Conservation (phyloP, 2,113 vertebrate genomes). For the Pyxicephalus adspersus region DNA sequence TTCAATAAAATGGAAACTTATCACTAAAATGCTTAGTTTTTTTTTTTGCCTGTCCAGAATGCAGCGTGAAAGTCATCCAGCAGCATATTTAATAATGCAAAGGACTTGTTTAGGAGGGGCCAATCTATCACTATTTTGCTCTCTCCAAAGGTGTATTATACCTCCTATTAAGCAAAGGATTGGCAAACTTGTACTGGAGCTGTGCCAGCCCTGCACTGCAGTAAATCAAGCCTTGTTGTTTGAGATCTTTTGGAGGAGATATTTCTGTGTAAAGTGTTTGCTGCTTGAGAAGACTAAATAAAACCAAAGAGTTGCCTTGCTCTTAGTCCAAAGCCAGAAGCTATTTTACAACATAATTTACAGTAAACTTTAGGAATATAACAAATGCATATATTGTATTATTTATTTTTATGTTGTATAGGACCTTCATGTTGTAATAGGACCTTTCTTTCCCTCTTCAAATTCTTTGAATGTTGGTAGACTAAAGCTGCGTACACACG, state of each 20-base stretch:
- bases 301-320: constrained; percentile 46
- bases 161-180: constrained; percentile 47
- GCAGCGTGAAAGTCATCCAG: constrained; percentile 57
- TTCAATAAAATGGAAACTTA: no score
- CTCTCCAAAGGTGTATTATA: constrained; percentile 58
- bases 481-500: no score
- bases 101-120: constrained; percentile 48
- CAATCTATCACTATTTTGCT: constrained; percentile 43
- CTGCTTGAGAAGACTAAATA: constrained; percentile 51
- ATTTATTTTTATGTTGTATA: no score
- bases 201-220: constrained; percentile 67
- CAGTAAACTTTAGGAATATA: no score
- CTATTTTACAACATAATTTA: background rate
- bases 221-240: constrained; percentile 62
- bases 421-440: no score
- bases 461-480: no score
- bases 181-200: constrained; percentile 59
- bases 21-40: no score
- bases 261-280: constrained; percentile 31
- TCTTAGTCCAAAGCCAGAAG: background rate
- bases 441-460: no score
- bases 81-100: constrained; percentile 59
- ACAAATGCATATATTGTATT: no score
- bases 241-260: constrained; percentile 27
- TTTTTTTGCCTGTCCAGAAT: background rate